Percentiles rank a stretch among this genome's conserved stretches.
Evolutionary conservation across 2,797 vertebrate genomes (phyloP).

Genomic region (Crax fasciolata): DNA sequence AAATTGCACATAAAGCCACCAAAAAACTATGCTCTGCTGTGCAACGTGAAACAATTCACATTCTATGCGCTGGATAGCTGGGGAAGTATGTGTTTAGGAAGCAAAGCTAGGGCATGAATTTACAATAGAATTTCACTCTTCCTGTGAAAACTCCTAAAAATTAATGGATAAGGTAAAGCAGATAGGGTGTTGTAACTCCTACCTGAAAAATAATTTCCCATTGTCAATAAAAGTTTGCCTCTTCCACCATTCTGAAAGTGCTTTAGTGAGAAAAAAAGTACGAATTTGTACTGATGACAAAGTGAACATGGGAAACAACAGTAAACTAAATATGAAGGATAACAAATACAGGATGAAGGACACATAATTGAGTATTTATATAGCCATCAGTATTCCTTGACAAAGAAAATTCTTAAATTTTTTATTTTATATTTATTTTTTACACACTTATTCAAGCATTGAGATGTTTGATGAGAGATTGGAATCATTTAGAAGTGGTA

Average conservation of each 20-base stretch:
- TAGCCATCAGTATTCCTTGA: neutral
- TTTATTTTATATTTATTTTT: neutral
- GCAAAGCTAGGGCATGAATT: neutral
- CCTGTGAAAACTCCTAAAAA: neutral
- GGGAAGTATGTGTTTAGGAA: neutral
- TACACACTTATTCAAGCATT: neutral
- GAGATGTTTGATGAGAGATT: neutral
- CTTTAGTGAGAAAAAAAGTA: neutral
- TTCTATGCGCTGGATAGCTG: neutral
- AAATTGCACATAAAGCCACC: neutral
- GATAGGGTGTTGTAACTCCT: neutral
- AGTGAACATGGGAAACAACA: neutral
- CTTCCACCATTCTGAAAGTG: neutral
- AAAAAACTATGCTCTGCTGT: neutral
- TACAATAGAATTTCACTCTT: neutral
- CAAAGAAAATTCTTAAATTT: neutral
- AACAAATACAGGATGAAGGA: neutral
- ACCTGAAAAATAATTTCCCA: neutral
- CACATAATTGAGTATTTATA: neutral
- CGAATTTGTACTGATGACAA: neutral
- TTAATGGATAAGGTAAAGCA: neutral
- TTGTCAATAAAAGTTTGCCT: neutral
- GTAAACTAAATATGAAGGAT: neutral
- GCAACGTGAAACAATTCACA: neutral
- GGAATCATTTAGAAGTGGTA: neutral